Percentiles rank a stretch among this genome's conserved stretches.
Conservation (phyloP, 2,797 vertebrate species). For the Xenentodon cancila region DNA sequence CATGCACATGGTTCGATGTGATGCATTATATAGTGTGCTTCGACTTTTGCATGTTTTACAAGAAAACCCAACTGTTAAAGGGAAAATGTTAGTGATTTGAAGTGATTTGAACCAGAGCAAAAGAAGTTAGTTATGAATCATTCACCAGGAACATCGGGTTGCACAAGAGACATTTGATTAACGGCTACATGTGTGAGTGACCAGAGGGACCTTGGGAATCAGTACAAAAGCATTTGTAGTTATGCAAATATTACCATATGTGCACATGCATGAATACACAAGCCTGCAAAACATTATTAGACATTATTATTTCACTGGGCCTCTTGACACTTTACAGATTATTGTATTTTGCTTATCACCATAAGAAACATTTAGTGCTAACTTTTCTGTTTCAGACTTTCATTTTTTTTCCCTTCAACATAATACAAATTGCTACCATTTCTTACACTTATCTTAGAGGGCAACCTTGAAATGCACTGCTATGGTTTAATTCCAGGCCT, state of each 20-base stretch:
- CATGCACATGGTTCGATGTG: too few species aligned
- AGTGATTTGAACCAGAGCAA: too few species aligned
- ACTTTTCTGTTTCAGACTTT: conserved; percentile 21
- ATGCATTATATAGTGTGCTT: too few species aligned
- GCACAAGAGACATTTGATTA: conserved; percentile 60
- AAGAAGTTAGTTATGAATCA: conserved; percentile 18
- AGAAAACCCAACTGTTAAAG: too few species aligned
- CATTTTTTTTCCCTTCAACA: not conserved
- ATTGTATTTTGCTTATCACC: conserved; percentile 39
- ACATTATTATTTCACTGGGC: conserved; percentile 26
- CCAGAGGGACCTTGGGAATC: conserved; percentile 62
- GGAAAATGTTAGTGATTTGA: too few species aligned
- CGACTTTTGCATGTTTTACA: too few species aligned
- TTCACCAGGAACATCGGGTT: conserved; percentile 61
- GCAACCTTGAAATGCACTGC: conserved; percentile 61
- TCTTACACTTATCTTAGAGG: conserved; percentile 58
- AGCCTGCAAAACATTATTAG: conserved; percentile 17
- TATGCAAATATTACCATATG: conserved; percentile 5
- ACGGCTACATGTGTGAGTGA: conserved; percentile 38
- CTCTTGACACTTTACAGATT: conserved; percentile 46
- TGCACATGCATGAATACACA: conserved; percentile 9
- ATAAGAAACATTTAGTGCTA: conserved; percentile 22
- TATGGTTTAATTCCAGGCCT: conserved; percentile 39
- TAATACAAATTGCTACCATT: conserved; percentile 48
- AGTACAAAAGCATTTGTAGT: conserved; percentile 8